Evolutionary conservation across 2,888 invertebrate genomes (phyloP).

Genomic region (Pristionchus exspectatus): DNA sequence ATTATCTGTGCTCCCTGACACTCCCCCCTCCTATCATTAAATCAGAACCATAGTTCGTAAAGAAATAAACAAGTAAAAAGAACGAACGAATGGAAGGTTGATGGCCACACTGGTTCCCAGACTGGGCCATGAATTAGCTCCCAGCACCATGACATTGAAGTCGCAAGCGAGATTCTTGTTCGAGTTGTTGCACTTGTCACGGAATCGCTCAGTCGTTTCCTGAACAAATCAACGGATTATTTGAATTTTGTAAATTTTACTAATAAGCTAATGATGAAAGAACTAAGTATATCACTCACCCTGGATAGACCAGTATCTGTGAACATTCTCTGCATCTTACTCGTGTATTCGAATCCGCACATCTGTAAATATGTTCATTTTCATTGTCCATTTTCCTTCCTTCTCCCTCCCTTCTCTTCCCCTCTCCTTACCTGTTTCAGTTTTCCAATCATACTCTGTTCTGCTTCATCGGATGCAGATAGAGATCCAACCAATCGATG

Average conservation of each 20-base stretch:
- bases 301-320: conserved; percentile 98
- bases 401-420: neutral
- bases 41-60: neutral
- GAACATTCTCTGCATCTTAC: conserved; percentile 98
- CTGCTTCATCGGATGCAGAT: conserved; percentile 98
- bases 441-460: conserved; percentile 99
- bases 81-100: conserved; percentile 60
- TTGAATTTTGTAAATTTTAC: neutral
- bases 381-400: neutral
- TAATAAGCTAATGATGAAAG: neutral
- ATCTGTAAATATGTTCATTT: conserved; percentile 83
- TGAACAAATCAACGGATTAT: neutral
- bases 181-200: conserved; percentile 15
- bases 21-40: neutral
- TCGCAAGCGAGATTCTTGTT: conserved; percentile 83
- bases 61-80: conserved; percentile 58
- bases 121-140: conserved; percentile 99
- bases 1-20: neutral
- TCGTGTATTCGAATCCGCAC: conserved; percentile 99
- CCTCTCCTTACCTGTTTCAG: conserved; percentile 84
- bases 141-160: conserved; percentile 93
- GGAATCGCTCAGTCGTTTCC: conserved; percentile 56
- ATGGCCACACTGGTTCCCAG: conserved; percentile 81
- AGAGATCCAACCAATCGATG: conserved; percentile 95
- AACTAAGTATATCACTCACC: conserved; percentile 84